Conservation (phyloP, 1,140 invertebrate species). For the Lasioglossum albipes region DNA sequence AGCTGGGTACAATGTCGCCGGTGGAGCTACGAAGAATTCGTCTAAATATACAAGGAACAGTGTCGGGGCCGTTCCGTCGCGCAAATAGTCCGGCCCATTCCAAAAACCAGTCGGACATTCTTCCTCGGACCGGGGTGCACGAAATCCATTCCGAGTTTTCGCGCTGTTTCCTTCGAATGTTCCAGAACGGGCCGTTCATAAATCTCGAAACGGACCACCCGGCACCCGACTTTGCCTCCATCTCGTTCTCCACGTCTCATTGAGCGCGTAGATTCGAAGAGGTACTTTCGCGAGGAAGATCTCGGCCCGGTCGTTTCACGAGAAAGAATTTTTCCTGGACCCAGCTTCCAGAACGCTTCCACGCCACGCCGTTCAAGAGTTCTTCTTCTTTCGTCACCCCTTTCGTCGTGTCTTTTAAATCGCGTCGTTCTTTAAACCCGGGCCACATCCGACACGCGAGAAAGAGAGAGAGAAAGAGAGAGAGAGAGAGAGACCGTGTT, state of each 20-base stretch:
- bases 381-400: slow-evolving; percentile 36
- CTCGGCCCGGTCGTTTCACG: slow-evolving; percentile 32
- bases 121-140: slow-evolving; percentile 11
- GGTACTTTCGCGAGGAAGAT: slow-evolving; percentile 28
- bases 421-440: slow-evolving; percentile 36
- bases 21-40: slow-evolving; percentile 5
- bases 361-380: too few species aligned
- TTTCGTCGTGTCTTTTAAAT: slow-evolving; percentile 30
- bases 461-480: neutral
- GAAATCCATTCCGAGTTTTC: slow-evolving; percentile 47
- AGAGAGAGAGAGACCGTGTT: neutral
- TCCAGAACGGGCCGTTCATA: slow-evolving; percentile 61
- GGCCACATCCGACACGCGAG: neutral
- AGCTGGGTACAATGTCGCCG: neutral
- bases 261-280: slow-evolving; percentile 57
- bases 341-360: too few species aligned
- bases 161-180: slow-evolving; percentile 63
- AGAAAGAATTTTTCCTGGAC: slow-evolving; percentile 42
- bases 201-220: slow-evolving; percentile 67
- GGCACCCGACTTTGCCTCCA: slow-evolving; percentile 41
- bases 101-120: slow-evolving; percentile 43
- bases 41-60: slow-evolving; percentile 28
- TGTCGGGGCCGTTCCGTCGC: neutral
- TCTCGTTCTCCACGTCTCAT: slow-evolving; percentile 64
- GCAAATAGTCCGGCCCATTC: neutral